A percentile compares a stretch with the other conserved stretches of the same genome.
phyloP scores from a whole-genome alignment of 2,888 invertebrate species.

The Cosmorhoe ocellata region DNA sequence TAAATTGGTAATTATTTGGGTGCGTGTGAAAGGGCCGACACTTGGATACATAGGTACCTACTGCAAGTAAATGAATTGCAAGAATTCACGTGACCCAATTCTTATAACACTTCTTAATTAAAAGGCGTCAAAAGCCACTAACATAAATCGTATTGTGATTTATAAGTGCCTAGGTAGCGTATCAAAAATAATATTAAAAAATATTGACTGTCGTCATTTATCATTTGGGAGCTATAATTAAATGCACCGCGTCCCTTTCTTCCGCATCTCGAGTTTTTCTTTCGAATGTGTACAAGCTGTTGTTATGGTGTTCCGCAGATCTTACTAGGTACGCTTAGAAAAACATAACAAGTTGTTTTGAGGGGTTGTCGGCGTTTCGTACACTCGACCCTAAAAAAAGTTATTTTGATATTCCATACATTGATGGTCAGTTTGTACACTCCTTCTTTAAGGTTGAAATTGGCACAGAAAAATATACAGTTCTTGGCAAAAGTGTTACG shows the following conservation, averaged over 20 bases:
- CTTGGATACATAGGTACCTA: background rate
- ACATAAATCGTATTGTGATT: slow-evolving; percentile 39
- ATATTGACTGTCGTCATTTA: slow-evolving; percentile 44
- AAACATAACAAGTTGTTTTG: no score
- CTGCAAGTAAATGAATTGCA: slow-evolving; percentile 15
- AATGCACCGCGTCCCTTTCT: slow-evolving; percentile 39
- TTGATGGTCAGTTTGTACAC: no score
- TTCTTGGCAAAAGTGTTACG: no score
- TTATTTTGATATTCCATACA: no score
- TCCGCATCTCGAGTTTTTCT: slow-evolving; percentile 28
- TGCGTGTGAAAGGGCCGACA: slow-evolving; percentile 16
- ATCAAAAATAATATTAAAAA: slow-evolving; percentile 45
- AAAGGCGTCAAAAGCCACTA: slow-evolving; percentile 31
- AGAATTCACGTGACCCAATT: slow-evolving; percentile 14
- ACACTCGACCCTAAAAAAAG: no score
- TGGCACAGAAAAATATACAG: no score
- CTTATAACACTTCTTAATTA: slow-evolving; percentile 33
- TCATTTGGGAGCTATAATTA: slow-evolving; percentile 47
- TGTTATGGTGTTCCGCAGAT: no score
- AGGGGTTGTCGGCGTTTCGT: no score
- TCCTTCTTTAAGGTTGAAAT: no score
- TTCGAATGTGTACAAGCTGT: background rate
- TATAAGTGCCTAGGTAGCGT: slow-evolving; percentile 33
- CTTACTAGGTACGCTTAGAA: no score
- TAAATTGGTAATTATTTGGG: background rate